phyloP scores from a whole-genome alignment of 2,797 vertebrate genomes.

The Coracias cyanogaster region DNA sequence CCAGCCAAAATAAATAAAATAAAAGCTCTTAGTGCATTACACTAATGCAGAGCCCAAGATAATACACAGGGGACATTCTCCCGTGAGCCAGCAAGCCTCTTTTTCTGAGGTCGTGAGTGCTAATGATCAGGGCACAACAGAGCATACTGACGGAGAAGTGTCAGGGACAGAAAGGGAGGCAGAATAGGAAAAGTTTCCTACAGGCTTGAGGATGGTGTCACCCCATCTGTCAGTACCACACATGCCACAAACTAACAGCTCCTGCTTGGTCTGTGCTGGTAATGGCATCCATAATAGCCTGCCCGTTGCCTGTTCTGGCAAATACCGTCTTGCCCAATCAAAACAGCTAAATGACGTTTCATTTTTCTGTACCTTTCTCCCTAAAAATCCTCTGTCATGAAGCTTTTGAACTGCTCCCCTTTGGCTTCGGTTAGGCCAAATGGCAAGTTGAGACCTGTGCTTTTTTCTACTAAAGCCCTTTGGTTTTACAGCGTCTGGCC shows the following conservation, averaged over 20 bases:
- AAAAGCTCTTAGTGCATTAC: slow-evolving; percentile 28
- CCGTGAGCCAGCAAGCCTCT: background rate
- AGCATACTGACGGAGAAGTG: background rate
- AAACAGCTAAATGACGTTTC: background rate
- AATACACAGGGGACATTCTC: background rate
- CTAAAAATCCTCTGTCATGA: background rate
- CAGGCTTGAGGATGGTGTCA: rapidly evolving
- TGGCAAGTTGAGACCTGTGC: background rate
- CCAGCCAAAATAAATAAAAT: slow-evolving; percentile 39
- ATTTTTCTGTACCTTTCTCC: background rate
- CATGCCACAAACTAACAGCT: background rate
- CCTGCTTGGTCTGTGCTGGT: background rate
- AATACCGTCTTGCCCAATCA: background rate
- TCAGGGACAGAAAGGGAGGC: background rate
- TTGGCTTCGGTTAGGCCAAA: background rate
- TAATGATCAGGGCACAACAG: background rate
- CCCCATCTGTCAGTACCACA: background rate
- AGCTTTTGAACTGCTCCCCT: background rate
- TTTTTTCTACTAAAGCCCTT: background rate
- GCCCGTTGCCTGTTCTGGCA: background rate
- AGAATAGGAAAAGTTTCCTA: background rate
- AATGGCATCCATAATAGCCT: background rate
- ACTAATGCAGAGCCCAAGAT: slow-evolving; percentile 20
- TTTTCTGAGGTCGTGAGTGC: background rate
- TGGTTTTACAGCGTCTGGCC: background rate